phyloP scores from a whole-genome alignment of 2,797 vertebrate species.

The Pseudochirops corinnae region DNA sequence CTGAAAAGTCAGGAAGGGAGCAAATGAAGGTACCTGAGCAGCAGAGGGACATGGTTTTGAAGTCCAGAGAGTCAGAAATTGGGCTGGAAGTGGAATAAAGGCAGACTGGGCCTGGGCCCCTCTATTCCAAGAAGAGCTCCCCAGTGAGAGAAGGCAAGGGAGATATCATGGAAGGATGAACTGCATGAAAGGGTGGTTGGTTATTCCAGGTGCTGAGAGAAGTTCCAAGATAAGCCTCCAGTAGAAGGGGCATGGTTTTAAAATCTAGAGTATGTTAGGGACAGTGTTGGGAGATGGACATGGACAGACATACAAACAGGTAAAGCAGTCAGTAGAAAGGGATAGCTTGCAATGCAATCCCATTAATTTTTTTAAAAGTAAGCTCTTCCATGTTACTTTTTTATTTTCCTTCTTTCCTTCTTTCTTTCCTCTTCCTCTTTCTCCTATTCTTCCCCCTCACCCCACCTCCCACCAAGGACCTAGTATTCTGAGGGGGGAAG shows the following conservation, averaged over 20 bases:
- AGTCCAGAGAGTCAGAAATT: neutral
- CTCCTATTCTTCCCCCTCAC: no score
- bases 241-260: neutral
- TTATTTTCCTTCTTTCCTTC: neutral
- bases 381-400: neutral
- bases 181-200: neutral
- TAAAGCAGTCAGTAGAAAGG: neutral
- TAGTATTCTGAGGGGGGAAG: neutral
- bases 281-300: neutral
- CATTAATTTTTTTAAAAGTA: neutral
- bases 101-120: neutral
- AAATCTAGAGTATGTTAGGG: neutral
- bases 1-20: neutral
- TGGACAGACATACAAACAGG: neutral
- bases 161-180: neutral
- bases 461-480: no score
- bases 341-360: neutral
- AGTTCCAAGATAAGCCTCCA: neutral
- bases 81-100: neutral
- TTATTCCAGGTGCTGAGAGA: neutral
- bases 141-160: neutral
- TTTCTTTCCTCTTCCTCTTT: neutral
- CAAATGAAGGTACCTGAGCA: neutral
- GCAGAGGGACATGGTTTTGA: neutral
- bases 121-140: neutral